Conservation (phyloP, 2,797 vertebrate genomes). For the Botia kubotai region DNA sequence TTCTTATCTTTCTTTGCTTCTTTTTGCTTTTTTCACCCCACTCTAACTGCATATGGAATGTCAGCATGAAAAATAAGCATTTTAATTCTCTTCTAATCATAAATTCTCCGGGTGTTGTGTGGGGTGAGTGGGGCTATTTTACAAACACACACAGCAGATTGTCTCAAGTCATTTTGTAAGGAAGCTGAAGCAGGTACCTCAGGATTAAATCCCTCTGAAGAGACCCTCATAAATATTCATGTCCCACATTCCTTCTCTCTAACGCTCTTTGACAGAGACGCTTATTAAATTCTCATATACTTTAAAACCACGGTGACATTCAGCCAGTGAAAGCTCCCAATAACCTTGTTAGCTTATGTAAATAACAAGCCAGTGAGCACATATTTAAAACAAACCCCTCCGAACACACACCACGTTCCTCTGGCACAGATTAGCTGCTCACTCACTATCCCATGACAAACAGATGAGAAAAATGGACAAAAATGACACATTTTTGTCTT, state of each 20-base stretch:
- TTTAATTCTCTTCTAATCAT: constrained; percentile 46
- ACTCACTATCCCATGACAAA: constrained; percentile 47
- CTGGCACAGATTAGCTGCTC: constrained; percentile 49
- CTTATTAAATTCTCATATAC: constrained; percentile 76
- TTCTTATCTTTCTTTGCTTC: no score
- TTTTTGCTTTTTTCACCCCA: not conserved
- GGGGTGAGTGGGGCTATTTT: constrained; percentile 40
- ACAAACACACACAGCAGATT: constrained; percentile 54
- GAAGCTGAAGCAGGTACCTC: constrained; percentile 72
- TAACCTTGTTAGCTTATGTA: constrained; percentile 77
- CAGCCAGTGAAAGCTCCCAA: constrained; percentile 73
- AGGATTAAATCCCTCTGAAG: constrained; percentile 72
- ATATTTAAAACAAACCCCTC: constrained; percentile 52
- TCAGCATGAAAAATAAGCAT: constrained; percentile 40
- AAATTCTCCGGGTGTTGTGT: constrained; percentile 41
- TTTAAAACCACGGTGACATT: constrained; percentile 76
- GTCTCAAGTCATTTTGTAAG: constrained; percentile 64
- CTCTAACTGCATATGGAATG: constrained; percentile 30
- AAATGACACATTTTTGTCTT: constrained; percentile 41
- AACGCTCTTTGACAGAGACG: constrained; percentile 73
- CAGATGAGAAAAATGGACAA: constrained; percentile 41
- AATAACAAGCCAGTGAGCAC: constrained; percentile 70
- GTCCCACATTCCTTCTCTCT: constrained; percentile 70
- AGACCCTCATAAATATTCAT: constrained; percentile 77
- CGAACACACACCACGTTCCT: constrained; percentile 49